phyloP scores from a whole-genome alignment of 2,797 vertebrate species.

The Centroberyx gerrardi region DNA sequence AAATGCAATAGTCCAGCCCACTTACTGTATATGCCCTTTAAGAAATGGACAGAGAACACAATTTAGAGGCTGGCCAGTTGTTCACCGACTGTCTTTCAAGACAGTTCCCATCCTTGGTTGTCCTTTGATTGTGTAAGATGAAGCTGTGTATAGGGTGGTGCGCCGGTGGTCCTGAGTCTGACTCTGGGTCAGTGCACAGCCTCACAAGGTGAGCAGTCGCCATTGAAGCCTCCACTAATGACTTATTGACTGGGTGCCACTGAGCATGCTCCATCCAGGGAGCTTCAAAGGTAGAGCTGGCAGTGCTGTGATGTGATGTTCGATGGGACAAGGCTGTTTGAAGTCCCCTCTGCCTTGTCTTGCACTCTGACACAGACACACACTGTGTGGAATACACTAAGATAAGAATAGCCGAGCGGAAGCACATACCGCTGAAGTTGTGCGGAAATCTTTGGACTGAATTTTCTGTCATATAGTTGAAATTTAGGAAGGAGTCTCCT shows the following conservation, averaged over 20 bases:
- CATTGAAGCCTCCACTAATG: slow-evolving; percentile 72
- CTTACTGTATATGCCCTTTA: background rate
- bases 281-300: slow-evolving; percentile 64
- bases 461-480: slow-evolving; percentile 12
- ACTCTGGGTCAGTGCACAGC: slow-evolving; percentile 72
- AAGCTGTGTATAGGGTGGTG: slow-evolving; percentile 25
- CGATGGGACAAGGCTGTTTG: slow-evolving; percentile 55
- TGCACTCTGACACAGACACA: slow-evolving; percentile 35
- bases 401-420: slow-evolving; percentile 27
- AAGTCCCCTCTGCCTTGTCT: slow-evolving; percentile 52
- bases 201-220: slow-evolving; percentile 71
- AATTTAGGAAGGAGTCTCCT: background rate
- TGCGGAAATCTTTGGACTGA: slow-evolving; percentile 7
- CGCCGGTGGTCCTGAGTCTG: slow-evolving; percentile 27
- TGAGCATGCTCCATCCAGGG: slow-evolving; percentile 71
- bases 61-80: background rate
- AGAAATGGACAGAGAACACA: background rate
- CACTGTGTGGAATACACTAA: slow-evolving; percentile 21
- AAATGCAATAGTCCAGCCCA: background rate
- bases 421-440: slow-evolving; percentile 28
- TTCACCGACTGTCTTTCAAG: slow-evolving; percentile 5
- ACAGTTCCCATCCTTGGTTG: slow-evolving; percentile 21
- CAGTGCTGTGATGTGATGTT: slow-evolving; percentile 53
- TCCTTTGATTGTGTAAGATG: slow-evolving; percentile 40
- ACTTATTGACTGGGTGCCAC: slow-evolving; percentile 77